Evolutionary conservation across 1,140 invertebrate species (phyloP).

Genomic region (Drosophila sp.): DNA sequence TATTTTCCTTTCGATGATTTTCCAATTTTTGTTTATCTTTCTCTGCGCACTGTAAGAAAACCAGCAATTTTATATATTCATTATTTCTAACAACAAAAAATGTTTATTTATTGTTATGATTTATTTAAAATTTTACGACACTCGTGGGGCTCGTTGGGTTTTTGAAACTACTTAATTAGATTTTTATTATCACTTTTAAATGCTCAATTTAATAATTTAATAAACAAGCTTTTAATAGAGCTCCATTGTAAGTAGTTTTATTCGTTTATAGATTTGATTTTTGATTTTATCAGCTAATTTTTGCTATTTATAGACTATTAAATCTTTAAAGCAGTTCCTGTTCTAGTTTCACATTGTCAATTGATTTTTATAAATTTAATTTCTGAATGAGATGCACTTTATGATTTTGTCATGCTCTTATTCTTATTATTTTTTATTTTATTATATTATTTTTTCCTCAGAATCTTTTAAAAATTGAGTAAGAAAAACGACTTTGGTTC

Average conservation of each 20-base stretch:
- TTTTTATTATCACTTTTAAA: slow-evolving; percentile 36
- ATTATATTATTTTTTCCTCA: neutral
- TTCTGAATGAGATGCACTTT: too few relatives aligned
- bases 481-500: slow-evolving; percentile 19
- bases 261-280: neutral
- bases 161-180: slow-evolving; percentile 20
- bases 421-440: slow-evolving; percentile 12
- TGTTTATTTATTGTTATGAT: slow-evolving; percentile 33
- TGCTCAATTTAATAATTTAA: slow-evolving; percentile 35
- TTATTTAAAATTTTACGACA: slow-evolving; percentile 38
- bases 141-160: slow-evolving; percentile 32
- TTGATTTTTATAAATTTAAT: neutral
- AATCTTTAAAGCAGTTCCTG: neutral
- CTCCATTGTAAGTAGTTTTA: slow-evolving; percentile 19
- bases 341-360: slow-evolving; percentile 14
- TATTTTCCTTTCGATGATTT: slow-evolving; percentile 13
- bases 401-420: too few relatives aligned
- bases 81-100: slow-evolving; percentile 25
- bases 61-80: slow-evolving; percentile 37
- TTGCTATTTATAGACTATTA: neutral
- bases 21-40: slow-evolving; percentile 36
- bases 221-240: slow-evolving; percentile 12
- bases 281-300: neutral
- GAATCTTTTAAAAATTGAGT: neutral
- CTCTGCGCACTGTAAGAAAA: slow-evolving; percentile 55